Conservation (phyloP, 2,113 vertebrate genomes). For the Cyprinodon variegatus region DNA sequence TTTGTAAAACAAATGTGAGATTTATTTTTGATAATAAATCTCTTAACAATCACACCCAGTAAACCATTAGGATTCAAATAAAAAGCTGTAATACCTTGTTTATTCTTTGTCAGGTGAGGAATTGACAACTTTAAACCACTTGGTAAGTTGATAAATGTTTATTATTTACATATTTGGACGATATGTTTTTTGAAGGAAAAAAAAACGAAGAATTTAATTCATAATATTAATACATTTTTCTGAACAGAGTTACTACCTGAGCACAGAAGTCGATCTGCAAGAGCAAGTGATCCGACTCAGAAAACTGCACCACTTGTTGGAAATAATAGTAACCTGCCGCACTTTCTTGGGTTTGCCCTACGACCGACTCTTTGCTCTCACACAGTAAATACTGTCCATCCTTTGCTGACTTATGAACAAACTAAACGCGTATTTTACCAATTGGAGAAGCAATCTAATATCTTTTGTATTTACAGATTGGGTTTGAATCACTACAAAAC, state of each 20-base stretch:
- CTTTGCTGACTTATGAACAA: neutral
- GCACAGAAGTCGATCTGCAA: slow-evolving; percentile 84
- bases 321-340: slow-evolving; percentile 87
- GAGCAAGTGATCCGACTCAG: slow-evolving; percentile 88
- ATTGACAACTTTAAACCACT: slow-evolving; percentile 88
- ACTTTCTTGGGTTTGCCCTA: slow-evolving; percentile 88
- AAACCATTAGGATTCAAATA: neutral
- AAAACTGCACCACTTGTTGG: slow-evolving; percentile 95
- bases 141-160: slow-evolving; percentile 81
- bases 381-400: slow-evolving; percentile 82
- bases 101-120: slow-evolving; percentile 83
- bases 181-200: slow-evolving; percentile 12
- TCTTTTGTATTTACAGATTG: slow-evolving; percentile 73
- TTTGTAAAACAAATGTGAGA: neutral
- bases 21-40: neutral
- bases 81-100: neutral
- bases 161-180: neutral
- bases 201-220: neutral
- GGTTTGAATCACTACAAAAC: slow-evolving; percentile 93
- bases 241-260: slow-evolving; percentile 88
- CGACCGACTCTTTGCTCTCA: slow-evolving; percentile 89
- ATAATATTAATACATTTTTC: neutral
- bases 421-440: slow-evolving; percentile 1
- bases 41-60: neutral
- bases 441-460: neutral